Evolutionary conservation across 2,888 invertebrate genomes (phyloP), one percentile per base, ranked within the genome.

Genomic region (Ochropleura leucogaster): DNA sequence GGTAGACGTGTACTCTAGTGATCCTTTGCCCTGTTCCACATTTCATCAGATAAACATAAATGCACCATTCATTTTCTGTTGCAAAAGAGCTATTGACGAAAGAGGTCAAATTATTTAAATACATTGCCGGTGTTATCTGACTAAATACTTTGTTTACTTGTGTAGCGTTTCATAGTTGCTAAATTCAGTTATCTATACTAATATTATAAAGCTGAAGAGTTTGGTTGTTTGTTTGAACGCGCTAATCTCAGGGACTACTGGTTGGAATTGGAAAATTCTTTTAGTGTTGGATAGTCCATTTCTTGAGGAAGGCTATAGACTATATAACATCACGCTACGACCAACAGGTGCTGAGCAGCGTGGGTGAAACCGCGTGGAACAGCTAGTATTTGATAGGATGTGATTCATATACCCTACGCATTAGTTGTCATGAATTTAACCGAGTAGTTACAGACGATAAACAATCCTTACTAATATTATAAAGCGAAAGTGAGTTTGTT

Each of bases 71-170:
- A 74, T 60, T 46, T 46, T 18, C 40, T 60, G 10, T 46, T 60
- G 47, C 73, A 4, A 66, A n/a, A 51, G 9, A 51, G 4, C 9
- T 51, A 49, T 6, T 16, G 12, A 71, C 42, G 49, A 59, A 60
- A 20, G 10, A 20, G 18, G 40, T 57, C 12, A 42, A 30, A 30
- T 55, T 47, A 63, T 42, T 53, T 14, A 18, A 44, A 49, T 30
- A 49, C 10, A 60, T 40, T 46, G 30, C 16, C 44, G 30, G 8
- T 74, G 20, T 18, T 53, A 40, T 20, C 12, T 44, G 12, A 47
- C 20, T 5, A 18, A 67, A 76, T 14, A 30, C 30, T 46, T 53
- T 63, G 51, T 53, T 74, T 42, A 53, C 46, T 47, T 47, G 8
- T 55, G 42, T 5, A 40, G n/a, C 10, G 30, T n/a, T 55, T 20